Percentiles rank a stretch among this genome's conserved stretches.
Conservation (phyloP, 2,888 invertebrate genomes). For the Sarcophaga rosellei region DNA sequence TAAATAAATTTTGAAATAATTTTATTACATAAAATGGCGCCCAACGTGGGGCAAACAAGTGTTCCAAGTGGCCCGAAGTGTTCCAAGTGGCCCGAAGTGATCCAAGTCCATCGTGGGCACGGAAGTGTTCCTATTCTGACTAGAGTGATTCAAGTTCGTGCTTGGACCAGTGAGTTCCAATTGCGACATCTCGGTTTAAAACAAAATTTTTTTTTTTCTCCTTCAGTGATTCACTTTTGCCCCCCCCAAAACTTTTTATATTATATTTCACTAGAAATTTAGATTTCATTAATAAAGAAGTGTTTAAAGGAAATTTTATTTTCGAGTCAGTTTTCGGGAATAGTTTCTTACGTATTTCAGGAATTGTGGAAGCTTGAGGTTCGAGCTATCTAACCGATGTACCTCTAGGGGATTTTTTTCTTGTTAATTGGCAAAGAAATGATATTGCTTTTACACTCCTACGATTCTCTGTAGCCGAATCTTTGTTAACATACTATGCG, state of each 20-base stretch:
- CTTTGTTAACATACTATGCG: not conserved
- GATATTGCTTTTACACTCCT: not conserved
- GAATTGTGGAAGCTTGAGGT: constrained; percentile 26
- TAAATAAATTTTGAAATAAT: too few species aligned
- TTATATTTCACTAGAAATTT: not conserved
- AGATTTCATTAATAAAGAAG: not conserved
- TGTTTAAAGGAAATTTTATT: not conserved
- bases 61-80: too few species aligned
- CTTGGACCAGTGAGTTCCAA: not conserved
- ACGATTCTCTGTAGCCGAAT: not conserved
- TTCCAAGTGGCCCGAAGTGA: too few species aligned
- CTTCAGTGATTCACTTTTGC: too few species aligned
- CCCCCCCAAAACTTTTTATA: too few species aligned
- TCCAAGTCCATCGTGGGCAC: too few species aligned
- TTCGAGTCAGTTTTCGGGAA: not conserved
- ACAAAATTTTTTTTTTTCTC: not conserved
- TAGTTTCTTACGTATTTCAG: not conserved
- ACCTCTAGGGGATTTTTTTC: not conserved
- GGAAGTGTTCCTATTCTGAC: too few species aligned
- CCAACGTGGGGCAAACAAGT: not conserved
- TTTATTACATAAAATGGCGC: not conserved
- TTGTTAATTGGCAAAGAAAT: not conserved
- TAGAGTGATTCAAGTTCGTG: too few species aligned
- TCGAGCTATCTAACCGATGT: constrained; percentile 24
- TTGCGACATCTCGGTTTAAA: too few species aligned